phyloP scores from a whole-genome alignment of 1,140 invertebrate genomes.

The Zaprionus ghesquierei region DNA sequence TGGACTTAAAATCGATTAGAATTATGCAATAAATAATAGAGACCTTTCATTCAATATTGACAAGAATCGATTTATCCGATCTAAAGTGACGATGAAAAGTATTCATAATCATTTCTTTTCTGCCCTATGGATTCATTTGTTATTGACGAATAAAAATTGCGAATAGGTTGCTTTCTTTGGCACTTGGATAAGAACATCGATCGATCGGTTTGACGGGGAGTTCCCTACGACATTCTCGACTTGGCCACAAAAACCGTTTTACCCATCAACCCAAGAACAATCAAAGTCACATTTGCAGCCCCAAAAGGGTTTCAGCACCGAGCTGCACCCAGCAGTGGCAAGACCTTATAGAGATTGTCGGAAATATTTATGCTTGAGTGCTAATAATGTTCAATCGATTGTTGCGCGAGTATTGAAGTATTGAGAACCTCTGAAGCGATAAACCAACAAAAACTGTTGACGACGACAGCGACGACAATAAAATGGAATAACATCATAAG shows the following conservation, averaged over 20 bases:
- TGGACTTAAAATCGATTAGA: neutral
- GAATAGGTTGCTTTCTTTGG: neutral
- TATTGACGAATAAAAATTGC: neutral
- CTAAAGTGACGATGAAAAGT: neutral
- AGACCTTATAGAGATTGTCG: conserved; percentile 43
- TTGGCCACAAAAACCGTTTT: neutral
- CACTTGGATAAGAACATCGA: neutral
- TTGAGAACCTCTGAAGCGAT: conserved; percentile 68
- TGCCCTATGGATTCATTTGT: neutral
- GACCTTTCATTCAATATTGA: neutral
- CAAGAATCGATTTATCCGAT: neutral
- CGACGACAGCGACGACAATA: conserved; percentile 55
- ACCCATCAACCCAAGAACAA: neutral
- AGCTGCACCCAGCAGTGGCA: conserved; percentile 25
- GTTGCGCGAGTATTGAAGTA: conserved; percentile 43
- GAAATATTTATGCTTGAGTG: conserved; percentile 75
- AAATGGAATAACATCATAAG: conserved; percentile 75
- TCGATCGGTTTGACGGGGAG: neutral
- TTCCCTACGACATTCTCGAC: neutral
- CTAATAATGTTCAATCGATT: conserved; percentile 80
- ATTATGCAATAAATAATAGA: neutral
- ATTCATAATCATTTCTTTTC: too few relatives aligned
- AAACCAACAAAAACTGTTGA: conserved; percentile 63
- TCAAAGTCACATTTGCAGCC: neutral
- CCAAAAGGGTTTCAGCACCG: conserved; percentile 2